phyloP scores from a whole-genome alignment of 2,888 invertebrate species.

The Cerastis rubricosa region DNA sequence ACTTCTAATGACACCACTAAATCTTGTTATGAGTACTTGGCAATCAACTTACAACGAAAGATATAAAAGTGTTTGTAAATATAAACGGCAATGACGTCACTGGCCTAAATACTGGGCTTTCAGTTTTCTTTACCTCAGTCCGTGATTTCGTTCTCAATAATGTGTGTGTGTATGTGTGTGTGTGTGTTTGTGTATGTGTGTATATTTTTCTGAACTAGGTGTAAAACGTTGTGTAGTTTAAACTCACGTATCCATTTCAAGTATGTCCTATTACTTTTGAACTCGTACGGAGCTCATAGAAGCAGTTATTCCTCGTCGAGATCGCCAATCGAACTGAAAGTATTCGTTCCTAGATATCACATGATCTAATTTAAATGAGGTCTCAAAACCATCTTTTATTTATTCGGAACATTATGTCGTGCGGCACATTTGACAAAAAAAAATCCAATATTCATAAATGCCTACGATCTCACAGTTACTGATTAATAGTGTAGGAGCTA shows the following conservation, averaged over 20 bases:
- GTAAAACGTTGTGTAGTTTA: background rate
- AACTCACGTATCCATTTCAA: conserved; percentile 25
- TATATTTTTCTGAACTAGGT: conserved; percentile 1
- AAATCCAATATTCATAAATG: conserved; percentile 20
- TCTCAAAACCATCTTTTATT: conserved; percentile 26
- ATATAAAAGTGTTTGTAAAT: conserved; percentile 38
- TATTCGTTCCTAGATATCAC: background rate
- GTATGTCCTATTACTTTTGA: background rate
- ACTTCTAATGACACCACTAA: conserved; percentile 37
- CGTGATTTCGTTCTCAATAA: conserved; percentile 18
- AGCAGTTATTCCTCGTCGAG: conserved; percentile 1
- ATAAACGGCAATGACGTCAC: conserved; percentile 18
- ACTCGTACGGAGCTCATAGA: background rate
- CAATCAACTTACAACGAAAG: conserved; percentile 29
- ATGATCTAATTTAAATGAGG: conserved; percentile 23
- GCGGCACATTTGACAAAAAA: background rate
- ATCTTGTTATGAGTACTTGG: conserved; percentile 22
- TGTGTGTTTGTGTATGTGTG: too few relatives aligned
- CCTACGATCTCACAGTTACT: conserved; percentile 28
- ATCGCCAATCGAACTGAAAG: conserved; percentile 19
- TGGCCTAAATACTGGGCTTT: conserved; percentile 24
- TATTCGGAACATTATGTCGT: conserved; percentile 9
- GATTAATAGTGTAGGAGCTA: conserved; percentile 36
- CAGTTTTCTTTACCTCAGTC: conserved; percentile 9
- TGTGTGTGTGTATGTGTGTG: too few relatives aligned